Evolutionary conservation across 2,888 invertebrate genomes (phyloP).

Genomic region (Odontocerum albicorne): DNA sequence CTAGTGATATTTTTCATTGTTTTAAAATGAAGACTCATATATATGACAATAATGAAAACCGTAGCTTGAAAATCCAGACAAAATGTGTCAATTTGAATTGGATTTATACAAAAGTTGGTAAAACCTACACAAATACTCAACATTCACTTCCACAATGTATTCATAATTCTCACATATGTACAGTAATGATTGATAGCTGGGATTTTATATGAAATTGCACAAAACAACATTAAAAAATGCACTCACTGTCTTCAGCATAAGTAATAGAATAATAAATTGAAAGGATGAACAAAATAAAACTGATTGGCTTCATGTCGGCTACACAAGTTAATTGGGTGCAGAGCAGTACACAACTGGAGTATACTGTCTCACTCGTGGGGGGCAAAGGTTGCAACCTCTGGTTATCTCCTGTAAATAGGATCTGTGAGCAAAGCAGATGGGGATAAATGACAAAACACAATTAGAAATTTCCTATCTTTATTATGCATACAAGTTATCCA

Average conservation of each 20-base stretch:
- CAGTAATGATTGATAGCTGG: too few species aligned
- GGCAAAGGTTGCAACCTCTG: constrained; percentile 7
- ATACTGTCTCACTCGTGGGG: constrained; percentile 3
- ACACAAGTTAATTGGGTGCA: constrained; percentile 26
- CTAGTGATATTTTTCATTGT: too few species aligned
- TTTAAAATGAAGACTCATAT: too few species aligned
- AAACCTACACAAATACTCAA: too few species aligned
- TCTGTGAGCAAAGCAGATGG: constrained; percentile 7
- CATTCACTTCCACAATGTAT: too few species aligned
- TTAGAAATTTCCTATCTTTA: constrained; percentile 13
- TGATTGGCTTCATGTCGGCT: constrained; percentile 19
- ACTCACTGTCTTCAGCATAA: constrained; percentile 16
- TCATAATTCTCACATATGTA: too few species aligned
- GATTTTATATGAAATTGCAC: too few species aligned
- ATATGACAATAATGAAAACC: too few species aligned
- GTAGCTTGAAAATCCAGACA: too few species aligned
- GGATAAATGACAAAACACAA: constrained; percentile 6
- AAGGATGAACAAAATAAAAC: constrained; percentile 6
- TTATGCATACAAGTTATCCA: constrained; percentile 2
- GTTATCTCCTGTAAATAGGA: constrained; percentile 19
- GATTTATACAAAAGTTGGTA: too few species aligned
- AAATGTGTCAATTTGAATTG: too few species aligned
- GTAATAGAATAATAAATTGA: constrained; percentile 12
- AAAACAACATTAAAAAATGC: too few species aligned
- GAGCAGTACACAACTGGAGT: constrained; percentile 16